Percentiles rank a stretch among this genome's conserved stretches.
Conservation (phyloP, 2,888 invertebrate species). For the Peribatodes rhomboidaria region DNA sequence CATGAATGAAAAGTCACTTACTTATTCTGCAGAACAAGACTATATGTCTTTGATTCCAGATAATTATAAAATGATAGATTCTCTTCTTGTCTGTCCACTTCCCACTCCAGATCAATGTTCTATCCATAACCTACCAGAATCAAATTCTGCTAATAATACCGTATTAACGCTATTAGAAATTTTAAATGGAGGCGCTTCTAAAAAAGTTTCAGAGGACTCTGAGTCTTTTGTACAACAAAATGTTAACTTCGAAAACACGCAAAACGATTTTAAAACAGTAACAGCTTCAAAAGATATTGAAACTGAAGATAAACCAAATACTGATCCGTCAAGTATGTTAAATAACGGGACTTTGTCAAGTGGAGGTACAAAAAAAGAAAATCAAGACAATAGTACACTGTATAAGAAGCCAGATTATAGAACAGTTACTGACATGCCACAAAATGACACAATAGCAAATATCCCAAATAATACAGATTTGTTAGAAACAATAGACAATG, state of each 20-base stretch:
- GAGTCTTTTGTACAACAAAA: neutral
- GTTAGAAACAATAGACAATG: neutral
- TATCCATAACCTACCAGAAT: neutral
- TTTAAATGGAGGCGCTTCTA: constrained; percentile 14
- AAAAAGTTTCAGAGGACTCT: neutral
- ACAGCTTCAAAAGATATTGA: neutral
- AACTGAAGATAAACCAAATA: neutral
- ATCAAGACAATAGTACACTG: too few species aligned
- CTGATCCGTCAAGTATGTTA: neutral
- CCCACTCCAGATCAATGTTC: constrained; percentile 15
- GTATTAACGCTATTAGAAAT: constrained; percentile 8
- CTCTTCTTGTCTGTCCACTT: constrained; percentile 7
- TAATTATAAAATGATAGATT: neutral
- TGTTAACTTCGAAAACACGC: neutral
- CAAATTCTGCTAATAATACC: neutral
- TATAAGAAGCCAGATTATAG: neutral
- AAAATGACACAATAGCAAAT: neutral
- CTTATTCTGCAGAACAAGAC: neutral
- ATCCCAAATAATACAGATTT: neutral
- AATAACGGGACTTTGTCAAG: too few species aligned
- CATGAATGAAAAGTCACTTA: neutral
- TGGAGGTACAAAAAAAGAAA: neutral
- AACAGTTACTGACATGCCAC: neutral
- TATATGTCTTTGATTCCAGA: neutral
- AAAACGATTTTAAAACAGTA: neutral